These are phyloP conservation scores for Cheilosia grossa DNA, from an alignment of 2,888 invertebrate genomes.

Conservation along the genomic window DNA sequence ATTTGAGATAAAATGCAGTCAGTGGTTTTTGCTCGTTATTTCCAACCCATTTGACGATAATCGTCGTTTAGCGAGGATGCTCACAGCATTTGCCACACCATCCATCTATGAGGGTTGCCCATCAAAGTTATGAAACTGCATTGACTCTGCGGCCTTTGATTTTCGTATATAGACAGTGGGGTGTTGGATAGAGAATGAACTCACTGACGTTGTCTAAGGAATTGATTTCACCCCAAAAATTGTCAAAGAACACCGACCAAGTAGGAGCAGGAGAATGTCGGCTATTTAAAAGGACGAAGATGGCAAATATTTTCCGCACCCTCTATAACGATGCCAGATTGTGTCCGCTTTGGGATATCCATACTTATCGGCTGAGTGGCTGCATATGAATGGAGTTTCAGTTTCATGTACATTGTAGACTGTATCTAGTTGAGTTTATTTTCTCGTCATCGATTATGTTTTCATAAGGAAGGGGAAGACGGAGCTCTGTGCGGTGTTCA, in stretches of 20 bases:
- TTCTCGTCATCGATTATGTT: conserved; percentile 68
- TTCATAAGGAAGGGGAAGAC: conserved; percentile 49
- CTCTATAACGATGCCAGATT: conserved; percentile 58
- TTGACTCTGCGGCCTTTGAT: conserved; percentile 45
- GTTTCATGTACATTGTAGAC: conserved; percentile 54
- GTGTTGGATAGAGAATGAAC: conserved; percentile 55
- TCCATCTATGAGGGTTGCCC: conserved; percentile 33
- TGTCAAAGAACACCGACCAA: conserved; percentile 51
- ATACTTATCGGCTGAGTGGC: conserved; percentile 70
- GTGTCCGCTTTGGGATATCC: conserved; percentile 20
- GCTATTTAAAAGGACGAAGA: conserved; percentile 54
- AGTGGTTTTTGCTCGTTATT: conserved; percentile 68
- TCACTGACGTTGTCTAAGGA: conserved; percentile 69
- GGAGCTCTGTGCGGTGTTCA: conserved; percentile 22
- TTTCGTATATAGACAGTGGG: conserved; percentile 43
- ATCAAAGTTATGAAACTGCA: conserved; percentile 69
- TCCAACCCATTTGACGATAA: conserved; percentile 72
- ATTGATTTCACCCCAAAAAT: conserved; percentile 73
- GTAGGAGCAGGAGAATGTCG: conserved; percentile 10
- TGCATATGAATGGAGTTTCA: conserved; percentile 73
- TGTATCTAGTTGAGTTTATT: conserved; percentile 65
- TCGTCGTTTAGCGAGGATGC: conserved; percentile 62
- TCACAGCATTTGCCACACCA: conserved; percentile 38
- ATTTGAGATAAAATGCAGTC: conserved; percentile 66
- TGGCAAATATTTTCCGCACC: conserved; percentile 53